These are phyloP conservation scores for Drosophila kikkawai DNA, from an alignment of 1,140 invertebrate species.

Conservation along the genomic window DNA sequence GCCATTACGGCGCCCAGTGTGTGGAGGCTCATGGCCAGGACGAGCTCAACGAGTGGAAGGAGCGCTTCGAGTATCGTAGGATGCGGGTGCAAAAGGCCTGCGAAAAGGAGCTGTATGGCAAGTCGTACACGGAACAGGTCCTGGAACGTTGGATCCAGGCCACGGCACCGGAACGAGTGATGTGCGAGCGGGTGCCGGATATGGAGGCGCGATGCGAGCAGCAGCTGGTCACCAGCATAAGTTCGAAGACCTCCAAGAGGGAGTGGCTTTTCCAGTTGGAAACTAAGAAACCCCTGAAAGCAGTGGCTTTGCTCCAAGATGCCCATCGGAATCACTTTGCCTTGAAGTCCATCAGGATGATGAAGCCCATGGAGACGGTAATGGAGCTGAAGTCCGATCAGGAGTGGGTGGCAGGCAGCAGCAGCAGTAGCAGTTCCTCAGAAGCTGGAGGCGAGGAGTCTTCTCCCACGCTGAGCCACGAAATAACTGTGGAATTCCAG, in stretches of 20 bases:
- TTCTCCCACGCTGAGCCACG: conserved; percentile 85
- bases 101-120: conserved; percentile 89
- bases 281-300: conserved; percentile 86
- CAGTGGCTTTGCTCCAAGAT: conserved; percentile 90
- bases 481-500: conserved; percentile 89
- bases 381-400: conserved; percentile 86
- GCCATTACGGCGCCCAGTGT: conserved; percentile 90
- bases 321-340: conserved; percentile 90
- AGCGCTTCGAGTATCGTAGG: conserved; percentile 89
- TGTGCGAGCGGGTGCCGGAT: conserved; percentile 87
- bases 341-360: conserved; percentile 86
- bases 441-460: conserved; percentile 22
- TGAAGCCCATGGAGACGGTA: conserved; percentile 59
- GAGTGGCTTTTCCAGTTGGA: conserved; percentile 89
- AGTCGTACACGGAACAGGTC: conserved; percentile 88
- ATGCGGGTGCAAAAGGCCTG: conserved; percentile 88
- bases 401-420: conserved; percentile 86
- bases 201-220: conserved; percentile 88
- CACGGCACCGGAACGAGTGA: conserved; percentile 86
- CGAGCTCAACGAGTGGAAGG: conserved; percentile 91
- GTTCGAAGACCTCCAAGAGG: conserved; percentile 88
- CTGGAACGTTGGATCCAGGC: conserved; percentile 88
- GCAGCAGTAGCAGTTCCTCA: not conserved
- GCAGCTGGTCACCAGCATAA: conserved; percentile 88
- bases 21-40: conserved; percentile 91